Conservation (phyloP, 2,113 vertebrate genomes). For the Microcebus griseorufus region DNA sequence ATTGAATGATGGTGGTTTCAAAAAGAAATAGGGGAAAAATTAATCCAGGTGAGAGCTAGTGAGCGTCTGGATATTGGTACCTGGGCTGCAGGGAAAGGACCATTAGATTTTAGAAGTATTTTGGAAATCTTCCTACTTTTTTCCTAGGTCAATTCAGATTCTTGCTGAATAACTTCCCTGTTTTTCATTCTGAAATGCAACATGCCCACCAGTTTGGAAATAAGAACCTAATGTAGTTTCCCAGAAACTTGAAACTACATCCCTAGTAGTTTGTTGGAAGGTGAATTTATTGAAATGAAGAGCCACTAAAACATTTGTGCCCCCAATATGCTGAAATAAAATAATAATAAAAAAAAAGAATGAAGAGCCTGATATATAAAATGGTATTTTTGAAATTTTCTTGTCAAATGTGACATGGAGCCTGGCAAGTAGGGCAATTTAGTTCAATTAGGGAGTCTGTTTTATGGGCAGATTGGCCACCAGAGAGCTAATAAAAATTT, state of each 20-base stretch:
- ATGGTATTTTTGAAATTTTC: not conserved
- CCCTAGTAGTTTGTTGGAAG: not conserved
- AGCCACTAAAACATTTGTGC: not conserved
- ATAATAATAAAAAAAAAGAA: not conserved
- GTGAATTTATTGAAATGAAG: not conserved
- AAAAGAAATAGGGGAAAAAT: not conserved
- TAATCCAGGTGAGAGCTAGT: not conserved
- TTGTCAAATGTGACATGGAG: not conserved
- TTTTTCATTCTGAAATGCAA: slow-evolving; percentile 2
- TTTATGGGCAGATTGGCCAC: not conserved
- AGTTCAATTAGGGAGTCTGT: not conserved
- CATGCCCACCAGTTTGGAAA: not conserved
- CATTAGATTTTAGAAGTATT: not conserved
- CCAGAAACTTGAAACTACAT: not conserved
- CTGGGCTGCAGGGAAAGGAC: not conserved
- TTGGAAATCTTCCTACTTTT: slow-evolving; percentile 24
- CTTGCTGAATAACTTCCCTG: not conserved
- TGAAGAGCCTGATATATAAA: not conserved
- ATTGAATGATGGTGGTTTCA: not conserved
- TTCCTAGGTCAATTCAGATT: not conserved
- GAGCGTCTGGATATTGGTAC: not conserved
- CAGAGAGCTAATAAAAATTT: not conserved
- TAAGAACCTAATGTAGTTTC: not conserved
- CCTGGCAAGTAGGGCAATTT: not conserved
- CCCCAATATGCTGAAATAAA: too few relatives aligned